phyloP scores from a whole-genome alignment of 2,797 vertebrate species.

The Gallirallus australis region DNA sequence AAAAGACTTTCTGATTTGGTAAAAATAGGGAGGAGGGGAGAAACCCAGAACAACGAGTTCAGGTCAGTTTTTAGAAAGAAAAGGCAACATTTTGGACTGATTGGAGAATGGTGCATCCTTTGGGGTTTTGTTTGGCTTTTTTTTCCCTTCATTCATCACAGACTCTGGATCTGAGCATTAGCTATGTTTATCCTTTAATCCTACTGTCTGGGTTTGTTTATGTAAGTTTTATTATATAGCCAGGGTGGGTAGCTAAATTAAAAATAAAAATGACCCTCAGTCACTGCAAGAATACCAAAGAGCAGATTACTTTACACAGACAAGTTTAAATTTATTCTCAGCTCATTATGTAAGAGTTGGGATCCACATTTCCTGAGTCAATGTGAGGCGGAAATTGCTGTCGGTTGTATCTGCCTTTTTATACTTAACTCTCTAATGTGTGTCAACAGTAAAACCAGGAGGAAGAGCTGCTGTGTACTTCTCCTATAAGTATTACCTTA shows the following conservation, averaged over 20 bases:
- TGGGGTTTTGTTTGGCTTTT: background rate
- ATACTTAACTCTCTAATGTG: background rate
- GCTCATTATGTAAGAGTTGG: background rate
- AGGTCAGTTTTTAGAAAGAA: background rate
- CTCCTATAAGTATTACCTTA: background rate
- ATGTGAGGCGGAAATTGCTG: background rate
- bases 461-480: background rate
- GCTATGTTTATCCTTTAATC: slow-evolving; percentile 71
- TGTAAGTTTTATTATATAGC: slow-evolving; percentile 49
- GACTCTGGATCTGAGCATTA: slow-evolving; percentile 25
- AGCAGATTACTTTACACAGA: background rate
- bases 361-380: background rate
- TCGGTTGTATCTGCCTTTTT: background rate
- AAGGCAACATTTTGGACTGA: background rate
- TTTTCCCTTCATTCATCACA: background rate
- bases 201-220: slow-evolving; percentile 40
- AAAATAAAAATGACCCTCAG: slow-evolving; percentile 41
- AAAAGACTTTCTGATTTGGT: background rate
- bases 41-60: background rate
- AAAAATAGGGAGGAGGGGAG: background rate
- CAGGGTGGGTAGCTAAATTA: background rate
- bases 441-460: background rate
- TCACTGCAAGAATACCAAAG: background rate
- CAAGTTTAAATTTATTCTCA: background rate
- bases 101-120: background rate